Percentiles rank a stretch among this genome's conserved stretches.
phyloP scores from a whole-genome alignment of 2,888 invertebrate genomes.

The Drosophila glabriapex region DNA sequence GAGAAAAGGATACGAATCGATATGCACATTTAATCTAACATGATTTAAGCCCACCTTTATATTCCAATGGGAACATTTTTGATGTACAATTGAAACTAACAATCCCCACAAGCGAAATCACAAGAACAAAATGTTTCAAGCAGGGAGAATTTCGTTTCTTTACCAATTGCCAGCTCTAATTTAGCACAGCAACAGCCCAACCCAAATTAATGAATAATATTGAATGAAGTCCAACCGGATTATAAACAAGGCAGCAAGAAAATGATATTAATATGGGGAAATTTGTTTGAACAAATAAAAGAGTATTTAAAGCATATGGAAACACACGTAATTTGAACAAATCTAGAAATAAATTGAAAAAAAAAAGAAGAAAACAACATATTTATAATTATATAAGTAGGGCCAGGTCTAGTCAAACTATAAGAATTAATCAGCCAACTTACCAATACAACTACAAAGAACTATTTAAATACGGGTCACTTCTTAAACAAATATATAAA shows the following conservation, averaged over 20 bases:
- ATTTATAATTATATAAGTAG: constrained; percentile 37
- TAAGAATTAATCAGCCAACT: constrained; percentile 33
- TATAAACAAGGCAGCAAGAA: background rate
- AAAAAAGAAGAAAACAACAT: background rate
- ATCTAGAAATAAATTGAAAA: constrained; percentile 39
- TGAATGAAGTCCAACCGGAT: constrained; percentile 2
- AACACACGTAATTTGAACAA: constrained; percentile 16
- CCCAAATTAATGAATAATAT: background rate
- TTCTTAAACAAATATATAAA: constrained; percentile 41
- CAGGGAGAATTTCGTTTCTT: constrained; percentile 15
- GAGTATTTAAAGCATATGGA: constrained; percentile 26
- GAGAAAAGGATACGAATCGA: constrained; percentile 1
- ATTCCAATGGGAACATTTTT: constrained; percentile 67
- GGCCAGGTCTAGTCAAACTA: constrained; percentile 24
- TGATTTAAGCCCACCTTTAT: constrained; percentile 70
- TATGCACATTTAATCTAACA: constrained; percentile 19
- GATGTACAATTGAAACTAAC: constrained; percentile 62
- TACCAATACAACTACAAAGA: constrained; percentile 42
- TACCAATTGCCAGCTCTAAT: constrained; percentile 12
- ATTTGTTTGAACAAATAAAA: constrained; percentile 10
- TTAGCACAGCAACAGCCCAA: constrained; percentile 2
- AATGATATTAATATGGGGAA: background rate
- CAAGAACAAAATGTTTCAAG: constrained; percentile 1
- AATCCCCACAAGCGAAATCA: constrained; percentile 15
- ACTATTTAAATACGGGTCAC: constrained; percentile 76